phyloP scores from a whole-genome alignment of 2,113 vertebrate genomes.

The Camelus dromedarius region DNA sequence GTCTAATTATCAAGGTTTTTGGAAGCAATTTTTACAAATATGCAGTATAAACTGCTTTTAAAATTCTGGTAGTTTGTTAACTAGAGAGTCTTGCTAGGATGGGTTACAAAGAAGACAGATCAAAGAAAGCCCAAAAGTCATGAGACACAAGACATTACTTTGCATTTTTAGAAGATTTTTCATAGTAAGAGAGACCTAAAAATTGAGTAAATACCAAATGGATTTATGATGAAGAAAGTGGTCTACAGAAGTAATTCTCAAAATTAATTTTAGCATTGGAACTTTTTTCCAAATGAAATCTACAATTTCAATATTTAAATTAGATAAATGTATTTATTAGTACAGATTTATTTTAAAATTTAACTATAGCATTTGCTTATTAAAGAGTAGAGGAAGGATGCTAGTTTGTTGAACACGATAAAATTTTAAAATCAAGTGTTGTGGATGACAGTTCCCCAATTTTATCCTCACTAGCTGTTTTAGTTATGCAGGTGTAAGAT shows the following conservation, averaged over 20 bases:
- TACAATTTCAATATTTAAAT: not conserved
- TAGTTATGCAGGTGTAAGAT: not conserved
- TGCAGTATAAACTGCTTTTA: not conserved
- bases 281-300: not conserved
- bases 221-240: constrained; percentile 36
- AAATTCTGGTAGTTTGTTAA: constrained; percentile 2
- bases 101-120: not conserved
- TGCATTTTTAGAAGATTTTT: constrained; percentile 19
- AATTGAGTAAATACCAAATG: constrained; percentile 10
- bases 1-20: not conserved
- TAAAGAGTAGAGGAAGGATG: not conserved
- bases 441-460: not conserved
- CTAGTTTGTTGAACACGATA: not conserved
- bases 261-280: constrained; percentile 28
- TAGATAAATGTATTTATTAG: not conserved
- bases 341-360: not conserved
- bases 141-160: not conserved
- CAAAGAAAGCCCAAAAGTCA: not conserved
- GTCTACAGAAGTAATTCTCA: constrained; percentile 10
- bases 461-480: not conserved
- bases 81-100: constrained; percentile 7
- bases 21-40: not conserved
- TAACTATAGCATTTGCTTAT: not conserved
- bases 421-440: not conserved
- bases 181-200: constrained; percentile 15